A percentile compares a stretch with the other conserved stretches of the same genome.
These are phyloP conservation scores for Oryzias woworae DNA, from an alignment of 2,113 vertebrate genomes.

Conservation along the genomic window DNA sequence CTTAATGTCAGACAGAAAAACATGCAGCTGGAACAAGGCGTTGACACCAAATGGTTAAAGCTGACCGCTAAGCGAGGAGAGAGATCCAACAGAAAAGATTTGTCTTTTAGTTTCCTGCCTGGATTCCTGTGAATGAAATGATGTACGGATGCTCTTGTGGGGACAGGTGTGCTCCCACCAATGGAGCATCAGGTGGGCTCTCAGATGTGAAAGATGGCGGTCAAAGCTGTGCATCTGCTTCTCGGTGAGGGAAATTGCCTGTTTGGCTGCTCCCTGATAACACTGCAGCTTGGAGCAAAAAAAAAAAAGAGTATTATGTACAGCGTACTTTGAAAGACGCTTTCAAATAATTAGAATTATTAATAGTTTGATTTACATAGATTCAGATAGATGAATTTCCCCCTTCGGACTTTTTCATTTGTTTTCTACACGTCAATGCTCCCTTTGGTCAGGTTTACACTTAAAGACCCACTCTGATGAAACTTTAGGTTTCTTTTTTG, in stretches of 20 bases:
- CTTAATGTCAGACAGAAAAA: conserved; percentile 19
- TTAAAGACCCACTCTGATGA: too few species aligned
- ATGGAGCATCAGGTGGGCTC: neutral
- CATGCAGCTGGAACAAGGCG: too few species aligned
- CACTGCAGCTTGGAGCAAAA: conserved; percentile 47
- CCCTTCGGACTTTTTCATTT: too few species aligned
- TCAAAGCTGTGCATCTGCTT: conserved; percentile 1
- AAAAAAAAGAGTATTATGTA: conserved; percentile 18
- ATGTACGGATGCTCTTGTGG: conserved; percentile 31
- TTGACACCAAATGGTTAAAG: too few species aligned
- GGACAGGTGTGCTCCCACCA: conserved; percentile 4
- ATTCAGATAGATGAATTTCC: too few species aligned
- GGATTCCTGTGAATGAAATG: conserved; percentile 41
- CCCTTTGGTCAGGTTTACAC: too few species aligned
- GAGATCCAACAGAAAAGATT: conserved; percentile 16
- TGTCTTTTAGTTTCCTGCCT: conserved; percentile 17
- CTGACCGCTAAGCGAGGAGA: too few species aligned
- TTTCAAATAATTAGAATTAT: too few species aligned
- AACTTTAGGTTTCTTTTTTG: too few species aligned
- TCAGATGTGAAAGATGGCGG: neutral
- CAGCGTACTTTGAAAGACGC: too few species aligned
- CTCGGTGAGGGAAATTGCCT: conserved; percentile 30
- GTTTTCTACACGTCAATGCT: too few species aligned
- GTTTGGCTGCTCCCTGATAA: conserved; percentile 38
- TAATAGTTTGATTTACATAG: too few species aligned